Evolutionary conservation across 2,797 vertebrate species (phyloP).

Genomic region (Spondyliosoma cantharus): DNA sequence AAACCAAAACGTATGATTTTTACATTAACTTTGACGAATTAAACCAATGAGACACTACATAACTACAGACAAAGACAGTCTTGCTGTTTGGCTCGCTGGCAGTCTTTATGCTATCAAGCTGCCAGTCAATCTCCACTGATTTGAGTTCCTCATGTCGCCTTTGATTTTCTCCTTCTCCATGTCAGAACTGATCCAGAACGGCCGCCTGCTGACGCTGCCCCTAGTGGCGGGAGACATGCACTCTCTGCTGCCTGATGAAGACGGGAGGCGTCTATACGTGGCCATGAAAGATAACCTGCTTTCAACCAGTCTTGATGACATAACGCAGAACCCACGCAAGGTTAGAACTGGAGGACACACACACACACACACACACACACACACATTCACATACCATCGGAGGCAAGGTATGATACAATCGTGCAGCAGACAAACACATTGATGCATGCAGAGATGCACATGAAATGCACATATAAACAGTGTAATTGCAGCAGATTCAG

Average conservation of each 20-base stretch:
- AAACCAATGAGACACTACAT: background rate
- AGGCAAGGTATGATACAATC: conserved; percentile 1
- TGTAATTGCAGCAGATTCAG: conserved; percentile 18
- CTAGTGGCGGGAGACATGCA: conserved; percentile 83
- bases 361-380: background rate
- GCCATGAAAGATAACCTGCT: conserved; percentile 87
- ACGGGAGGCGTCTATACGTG: conserved; percentile 83
- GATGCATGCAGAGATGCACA: background rate
- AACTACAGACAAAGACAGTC: too few relatives aligned
- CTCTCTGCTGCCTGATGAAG: conserved; percentile 84
- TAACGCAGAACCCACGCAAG: conserved; percentile 85
- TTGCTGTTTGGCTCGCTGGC: background rate
- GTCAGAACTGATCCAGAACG: conserved; percentile 84
- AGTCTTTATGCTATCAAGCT: background rate
- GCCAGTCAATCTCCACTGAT: background rate
- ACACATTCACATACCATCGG: conserved; percentile 10
- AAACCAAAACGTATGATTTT: background rate
- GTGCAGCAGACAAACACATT: background rate
- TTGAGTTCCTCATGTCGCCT: background rate
- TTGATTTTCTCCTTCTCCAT: background rate
- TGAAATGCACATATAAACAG: background rate
- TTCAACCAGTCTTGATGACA: conserved; percentile 86
- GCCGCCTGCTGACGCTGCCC: conserved; percentile 82
- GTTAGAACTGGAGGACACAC: conserved; percentile 63
- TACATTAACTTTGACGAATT: background rate